phyloP scores from a whole-genome alignment of 2,113 vertebrate species.

The Epinephelus moara region DNA sequence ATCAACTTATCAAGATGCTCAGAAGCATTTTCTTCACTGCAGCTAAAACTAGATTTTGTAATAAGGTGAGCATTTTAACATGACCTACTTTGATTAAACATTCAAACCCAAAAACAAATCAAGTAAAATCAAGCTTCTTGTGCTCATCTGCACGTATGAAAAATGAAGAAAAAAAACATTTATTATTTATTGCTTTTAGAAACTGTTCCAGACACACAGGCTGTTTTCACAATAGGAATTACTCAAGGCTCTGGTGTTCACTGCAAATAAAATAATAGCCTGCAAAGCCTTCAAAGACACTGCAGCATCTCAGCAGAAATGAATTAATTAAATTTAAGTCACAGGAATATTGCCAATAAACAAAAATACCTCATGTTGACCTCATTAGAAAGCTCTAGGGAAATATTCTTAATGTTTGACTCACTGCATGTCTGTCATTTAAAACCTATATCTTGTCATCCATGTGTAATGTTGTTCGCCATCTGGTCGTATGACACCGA shows the following conservation, averaged over 20 bases:
- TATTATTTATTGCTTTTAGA: constrained; percentile 25
- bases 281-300: constrained; percentile 42
- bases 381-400: constrained; percentile 11
- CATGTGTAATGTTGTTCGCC: not conserved
- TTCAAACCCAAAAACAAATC: not conserved
- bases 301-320: constrained; percentile 15
- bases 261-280: constrained; percentile 39
- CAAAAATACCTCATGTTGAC: constrained; percentile 21
- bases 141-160: constrained; percentile 10
- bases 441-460: constrained; percentile 4
- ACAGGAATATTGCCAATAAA: constrained; percentile 27
- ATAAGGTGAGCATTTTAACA: not conserved
- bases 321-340: not conserved
- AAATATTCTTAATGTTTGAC: constrained; percentile 11
- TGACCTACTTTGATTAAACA: not conserved
- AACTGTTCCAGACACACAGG: constrained; percentile 2
- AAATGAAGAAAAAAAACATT: not conserved
- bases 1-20: constrained; percentile 40
- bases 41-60: constrained; percentile 1
- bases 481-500: not conserved
- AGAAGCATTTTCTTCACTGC: not conserved
- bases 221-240: constrained; percentile 33
- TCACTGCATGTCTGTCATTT: not conserved
- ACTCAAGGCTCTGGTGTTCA: constrained; percentile 31
- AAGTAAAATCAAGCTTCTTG: not conserved